phyloP scores from a whole-genome alignment of 2,797 vertebrate species.

The Enteromius argenteus region DNA sequence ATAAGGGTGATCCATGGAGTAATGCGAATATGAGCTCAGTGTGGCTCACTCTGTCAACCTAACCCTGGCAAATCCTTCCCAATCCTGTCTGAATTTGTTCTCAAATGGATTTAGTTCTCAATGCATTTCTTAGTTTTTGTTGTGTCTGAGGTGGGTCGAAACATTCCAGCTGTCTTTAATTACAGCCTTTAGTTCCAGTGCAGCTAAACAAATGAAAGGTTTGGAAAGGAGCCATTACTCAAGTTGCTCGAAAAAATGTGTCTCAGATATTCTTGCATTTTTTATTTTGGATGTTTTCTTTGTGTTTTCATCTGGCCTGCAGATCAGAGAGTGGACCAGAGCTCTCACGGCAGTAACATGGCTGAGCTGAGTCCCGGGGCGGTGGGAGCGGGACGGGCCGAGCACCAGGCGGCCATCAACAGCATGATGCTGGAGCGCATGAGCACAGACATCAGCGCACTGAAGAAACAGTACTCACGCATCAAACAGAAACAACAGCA shows the following conservation, averaged over 20 bases:
- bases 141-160: background rate
- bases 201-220: background rate
- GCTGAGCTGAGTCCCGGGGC: slow-evolving; percentile 95
- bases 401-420: slow-evolving; percentile 95
- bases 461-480: slow-evolving; percentile 92
- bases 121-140: slow-evolving; percentile 3
- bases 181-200: background rate
- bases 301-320: slow-evolving; percentile 24
- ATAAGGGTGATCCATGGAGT: background rate
- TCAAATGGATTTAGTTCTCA: background rate
- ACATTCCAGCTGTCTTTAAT: slow-evolving; percentile 10
- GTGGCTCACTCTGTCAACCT: background rate
- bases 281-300: slow-evolving; percentile 47
- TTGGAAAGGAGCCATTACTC: background rate
- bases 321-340: slow-evolving; percentile 88
- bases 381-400: slow-evolving; percentile 86
- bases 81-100: background rate
- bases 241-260: background rate
- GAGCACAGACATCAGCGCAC: slow-evolving; percentile 94
- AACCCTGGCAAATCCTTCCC: background rate
- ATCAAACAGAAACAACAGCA: slow-evolving; percentile 95
- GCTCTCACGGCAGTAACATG: slow-evolving; percentile 84
- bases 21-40: slow-evolving; percentile 13
- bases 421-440: slow-evolving; percentile 99
- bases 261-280: slow-evolving; percentile 29